Evolutionary conservation across 2,797 vertebrate genomes (phyloP), one percentile per base, ranked within the genome.

Genomic region (Enoplosus armatus): DNA sequence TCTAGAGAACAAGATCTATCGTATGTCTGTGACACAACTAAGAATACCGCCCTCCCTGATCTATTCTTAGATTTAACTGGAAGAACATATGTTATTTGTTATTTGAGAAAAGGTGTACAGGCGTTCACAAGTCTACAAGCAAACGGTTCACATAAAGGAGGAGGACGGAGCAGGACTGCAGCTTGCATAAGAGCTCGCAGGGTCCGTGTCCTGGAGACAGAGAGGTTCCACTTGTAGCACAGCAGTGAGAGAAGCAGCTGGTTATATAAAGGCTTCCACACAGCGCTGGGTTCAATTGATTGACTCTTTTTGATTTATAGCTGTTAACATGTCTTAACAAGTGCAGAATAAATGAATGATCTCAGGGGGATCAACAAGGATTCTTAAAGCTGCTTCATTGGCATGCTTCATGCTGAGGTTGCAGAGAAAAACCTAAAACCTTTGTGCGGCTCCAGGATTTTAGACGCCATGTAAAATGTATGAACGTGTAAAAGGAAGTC

Each of bases 31-130:
- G 72, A 89, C 77, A 80, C 61, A 29, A 35, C 75, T 71, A 82
- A 76, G 60, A 88, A 87, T 84, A 89, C 79, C 10, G 71, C 48
- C 48, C 65, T 67, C 9, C 16, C 8, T 4, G 10, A 27, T 75
- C 85, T 90, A 86, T 92, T 90, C 65, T 87, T 84, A 83, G 85
- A 83, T 8, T n/a, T 56, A 31, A 35, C 43, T 43, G 53, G 62
- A 75, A 35, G 54, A 78, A 85, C 48, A n/a, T 24, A 31, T 65
- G 33, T 31, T 39, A 39, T 76, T n/a, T 35, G 61, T 75, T 50
- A 3, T 54, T 78, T 26, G 6, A 51, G 53, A 70, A 60, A 77
- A 55, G 55, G 20, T 37, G 51, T 14, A 14, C 12, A 41, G 43
- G 27, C 64, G 58, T 29, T 69, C 48, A 31, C 29, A 9, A 10